A percentile compares a stretch with the other conserved stretches of the same genome.
Evolutionary conservation across 2,113 vertebrate genomes (phyloP).

Genomic region (Larimichthys polyactis): DNA sequence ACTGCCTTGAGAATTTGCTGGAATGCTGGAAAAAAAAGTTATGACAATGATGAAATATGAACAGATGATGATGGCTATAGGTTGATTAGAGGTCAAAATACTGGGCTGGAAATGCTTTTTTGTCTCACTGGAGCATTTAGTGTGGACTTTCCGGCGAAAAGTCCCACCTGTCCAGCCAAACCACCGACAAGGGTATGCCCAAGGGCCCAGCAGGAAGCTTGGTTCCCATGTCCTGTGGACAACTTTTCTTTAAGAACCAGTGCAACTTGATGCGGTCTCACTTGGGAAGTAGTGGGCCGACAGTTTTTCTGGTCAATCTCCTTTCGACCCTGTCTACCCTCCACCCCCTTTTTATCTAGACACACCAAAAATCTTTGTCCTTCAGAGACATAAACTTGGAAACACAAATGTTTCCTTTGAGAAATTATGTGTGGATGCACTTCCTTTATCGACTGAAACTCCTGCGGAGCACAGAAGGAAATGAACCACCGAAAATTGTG

Average conservation of each 20-base stretch:
- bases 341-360: conserved; percentile 23
- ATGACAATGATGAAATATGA: conserved; percentile 61
- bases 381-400: conserved; percentile 64
- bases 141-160: conserved; percentile 29
- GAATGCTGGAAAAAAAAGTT: conserved; percentile 63
- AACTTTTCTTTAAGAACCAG: conserved; percentile 27
- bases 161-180: conserved; percentile 43
- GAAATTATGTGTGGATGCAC: conserved; percentile 70
- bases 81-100: conserved; percentile 62
- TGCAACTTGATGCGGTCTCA: conserved; percentile 18
- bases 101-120: conserved; percentile 40
- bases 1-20: conserved; percentile 68
- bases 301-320: conserved; percentile 20
- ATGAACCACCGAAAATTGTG: conserved; percentile 49
- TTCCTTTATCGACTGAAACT: conserved; percentile 66
- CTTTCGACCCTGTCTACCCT: not conserved
- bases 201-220: conserved; percentile 22
- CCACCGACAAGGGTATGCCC: conserved; percentile 45
- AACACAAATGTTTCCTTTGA: conserved; percentile 72
- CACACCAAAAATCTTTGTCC: conserved; percentile 50
- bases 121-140: conserved; percentile 50
- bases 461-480: conserved; percentile 64
- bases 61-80: conserved; percentile 52
- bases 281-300: conserved; percentile 34
- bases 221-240: conserved; percentile 64